Base-by-base conservation (phyloP, 2,888 invertebrate genomes). In the Sesia bembeciformis region DNA sequence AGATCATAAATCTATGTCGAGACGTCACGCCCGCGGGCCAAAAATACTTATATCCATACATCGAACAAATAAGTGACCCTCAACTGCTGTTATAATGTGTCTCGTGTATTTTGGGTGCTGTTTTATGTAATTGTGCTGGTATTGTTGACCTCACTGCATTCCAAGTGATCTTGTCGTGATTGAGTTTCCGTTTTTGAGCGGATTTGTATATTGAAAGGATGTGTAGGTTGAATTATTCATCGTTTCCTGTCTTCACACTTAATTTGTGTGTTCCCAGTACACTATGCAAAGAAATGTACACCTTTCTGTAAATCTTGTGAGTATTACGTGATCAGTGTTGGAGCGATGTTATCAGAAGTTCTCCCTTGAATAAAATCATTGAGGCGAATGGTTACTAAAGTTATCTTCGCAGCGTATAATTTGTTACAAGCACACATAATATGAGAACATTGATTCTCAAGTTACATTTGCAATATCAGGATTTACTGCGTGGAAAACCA, bases 171-270 rank as follows among this genome's bases (percentile, higher is more conserved):
- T 5, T 53, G 39, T 41, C 52, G 70, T 69, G 69, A 58, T 63
- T 61, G 54, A 62, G 70, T 70, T 73, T 69, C 68, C 65, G 66
- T 66, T 64, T 68, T 65, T 60, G 61, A 65, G 63, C 63, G 72
- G 72, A 74, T 76, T 72, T 69, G 63, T 71, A 63, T 64, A 68
- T 71, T 70, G 65, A 63, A 65, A 73, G 75, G 74, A 74, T 70
- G 71, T 71, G 68, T 63, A 72, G 64, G 66, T 75, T 75, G 70
- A 77, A 72, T 76, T 67, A 75, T 72, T 73, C 68, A 68, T 67
- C 65, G 70, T 73, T 75, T 77, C 75, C 76, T 73, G 75, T 68
- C 70, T 76, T 76, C 73, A 71, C 75, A 67, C 62, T 73, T 60
- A 49, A 54, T 63, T 64, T 62, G 50, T 50, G 23, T 50, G 46